A percentile compares a stretch with the other conserved stretches of the same genome.
Evolutionary conservation across 1,140 invertebrate genomes (phyloP).

Genomic region (Hycleus phaleratus): DNA sequence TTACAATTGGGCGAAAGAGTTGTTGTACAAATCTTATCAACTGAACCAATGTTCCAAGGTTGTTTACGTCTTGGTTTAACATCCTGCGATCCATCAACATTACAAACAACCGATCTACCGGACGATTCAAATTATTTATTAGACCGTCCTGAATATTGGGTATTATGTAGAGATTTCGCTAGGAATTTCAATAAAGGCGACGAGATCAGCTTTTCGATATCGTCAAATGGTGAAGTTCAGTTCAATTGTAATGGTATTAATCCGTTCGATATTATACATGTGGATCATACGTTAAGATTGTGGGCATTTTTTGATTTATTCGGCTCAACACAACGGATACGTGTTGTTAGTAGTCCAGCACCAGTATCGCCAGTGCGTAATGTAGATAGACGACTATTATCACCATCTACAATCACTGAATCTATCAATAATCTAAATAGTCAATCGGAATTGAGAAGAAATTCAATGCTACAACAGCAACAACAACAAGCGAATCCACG

Average conservation of each 20-base stretch:
- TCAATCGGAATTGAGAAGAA: slow-evolving; percentile 39
- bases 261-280: slow-evolving; percentile 82
- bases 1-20: slow-evolving; percentile 78
- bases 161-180: slow-evolving; percentile 88
- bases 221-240: slow-evolving; percentile 76
- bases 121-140: slow-evolving; percentile 88
- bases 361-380: slow-evolving; percentile 40
- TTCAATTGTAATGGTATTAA: slow-evolving; percentile 82
- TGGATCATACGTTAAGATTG: slow-evolving; percentile 78
- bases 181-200: slow-evolving; percentile 75
- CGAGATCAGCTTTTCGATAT: slow-evolving; percentile 83
- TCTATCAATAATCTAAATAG: slow-evolving; percentile 46
- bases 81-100: slow-evolving; percentile 76
- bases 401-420: slow-evolving; percentile 40
- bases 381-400: slow-evolving; percentile 35
- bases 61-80: slow-evolving; percentile 87
- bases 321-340: slow-evolving; percentile 83
- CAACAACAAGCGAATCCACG: slow-evolving; percentile 39
- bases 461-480: slow-evolving; percentile 24
- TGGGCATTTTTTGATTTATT: slow-evolving; percentile 97
- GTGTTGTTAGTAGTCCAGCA: slow-evolving; percentile 51
- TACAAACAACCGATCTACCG: slow-evolving; percentile 71
- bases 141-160: slow-evolving; percentile 96
- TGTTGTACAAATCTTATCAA: slow-evolving; percentile 76
- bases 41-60: slow-evolving; percentile 79